Conservation (phyloP, 2,888 invertebrate genomes). For the Liodrosophila aerea region DNA sequence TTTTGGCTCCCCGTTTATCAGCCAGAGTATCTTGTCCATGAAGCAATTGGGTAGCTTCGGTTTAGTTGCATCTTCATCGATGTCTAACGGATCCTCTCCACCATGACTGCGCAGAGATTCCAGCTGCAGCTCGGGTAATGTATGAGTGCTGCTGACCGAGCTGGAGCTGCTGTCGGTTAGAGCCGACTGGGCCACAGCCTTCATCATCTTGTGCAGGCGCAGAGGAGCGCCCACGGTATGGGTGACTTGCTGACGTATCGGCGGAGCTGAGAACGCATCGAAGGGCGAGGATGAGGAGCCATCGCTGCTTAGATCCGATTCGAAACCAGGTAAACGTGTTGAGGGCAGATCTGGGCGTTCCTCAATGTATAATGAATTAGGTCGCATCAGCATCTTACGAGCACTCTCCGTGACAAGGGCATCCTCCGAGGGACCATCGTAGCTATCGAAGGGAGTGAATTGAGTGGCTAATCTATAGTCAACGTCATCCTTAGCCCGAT, state of each 20-base stretch:
- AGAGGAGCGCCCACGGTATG: slow-evolving; percentile 12
- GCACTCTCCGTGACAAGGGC: slow-evolving; percentile 49
- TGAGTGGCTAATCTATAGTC: slow-evolving; percentile 25
- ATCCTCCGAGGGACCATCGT: slow-evolving; percentile 65
- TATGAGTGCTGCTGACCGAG: slow-evolving; percentile 41
- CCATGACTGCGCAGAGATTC: slow-evolving; percentile 27
- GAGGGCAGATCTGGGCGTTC: slow-evolving; percentile 30
- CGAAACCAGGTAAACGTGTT: slow-evolving; percentile 23
- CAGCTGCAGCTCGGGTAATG: no score
- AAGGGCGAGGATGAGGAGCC: slow-evolving; percentile 19
- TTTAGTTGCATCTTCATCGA: slow-evolving; percentile 2
- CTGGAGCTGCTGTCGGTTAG: slow-evolving; percentile 34
- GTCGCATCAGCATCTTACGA: slow-evolving; percentile 29
- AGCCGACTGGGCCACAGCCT: slow-evolving; percentile 30
- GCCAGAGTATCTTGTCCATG: slow-evolving; percentile 26
- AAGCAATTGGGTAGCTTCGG: neutral
- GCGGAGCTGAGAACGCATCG: slow-evolving; percentile 25
- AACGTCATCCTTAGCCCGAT: neutral
- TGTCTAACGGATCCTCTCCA: slow-evolving; percentile 13
- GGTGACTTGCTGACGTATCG: neutral
- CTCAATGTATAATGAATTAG: slow-evolving; percentile 30
- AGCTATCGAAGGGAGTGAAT: slow-evolving; percentile 53
- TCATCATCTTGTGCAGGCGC: slow-evolving; percentile 33
- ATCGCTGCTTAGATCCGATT: slow-evolving; percentile 32
- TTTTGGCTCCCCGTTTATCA: slow-evolving; percentile 15